Evolutionary conservation across 2,113 vertebrate species (phyloP), one percentile per base, ranked within the genome.

Genomic region (Triplophysa dalaica): DNA sequence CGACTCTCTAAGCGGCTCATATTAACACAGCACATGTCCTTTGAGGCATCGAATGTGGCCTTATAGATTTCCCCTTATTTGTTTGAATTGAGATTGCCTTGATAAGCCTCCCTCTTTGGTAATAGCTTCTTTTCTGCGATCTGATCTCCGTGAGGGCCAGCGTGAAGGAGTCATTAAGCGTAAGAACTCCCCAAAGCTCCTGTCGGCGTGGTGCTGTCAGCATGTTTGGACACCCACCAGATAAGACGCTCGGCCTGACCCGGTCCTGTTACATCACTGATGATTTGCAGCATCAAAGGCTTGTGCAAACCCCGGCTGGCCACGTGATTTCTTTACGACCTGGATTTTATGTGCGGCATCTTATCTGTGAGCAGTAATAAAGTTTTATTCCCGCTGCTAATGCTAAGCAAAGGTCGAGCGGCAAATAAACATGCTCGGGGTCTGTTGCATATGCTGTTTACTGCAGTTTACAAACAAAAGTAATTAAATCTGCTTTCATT

Each of bases 151-250:
- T 84, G 83, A 81, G 76, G 58, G 21, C 70, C 50, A 63, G 64
- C 58, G 66, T 69, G 70, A 78, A 77, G 64, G 64, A 78, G 75
- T 78, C 83, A 81, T 84, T 84, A 84, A 81, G 75, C 14, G 17
- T 21, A 65, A 50, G 65, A 68, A 63, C 75, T 81, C 75, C 79
- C 54, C 69, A 26, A 70, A 63, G 75, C 75, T 81, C 82, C 79
- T 50, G 6, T 64, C 22, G 76, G 70, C 80, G 56, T 84, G 67
- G 58, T 75, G 79, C 63, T 60, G 56, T 75, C 64, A 21, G 70
- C 19, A 62, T 52, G 75, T 72, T 81, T 81, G 83, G 83, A 61
- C 66, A 38, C 58, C 50, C 5, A 68, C 64, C 76, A 81, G 80
- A 84, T 79, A 82, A 81, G 50, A 80, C 69, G 38, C 73, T 22